A percentile compares a stretch with the other conserved stretches of the same genome.
Evolutionary conservation across 2,113 vertebrate species (phyloP).

Genomic region (Melanocharis versteri): DNA sequence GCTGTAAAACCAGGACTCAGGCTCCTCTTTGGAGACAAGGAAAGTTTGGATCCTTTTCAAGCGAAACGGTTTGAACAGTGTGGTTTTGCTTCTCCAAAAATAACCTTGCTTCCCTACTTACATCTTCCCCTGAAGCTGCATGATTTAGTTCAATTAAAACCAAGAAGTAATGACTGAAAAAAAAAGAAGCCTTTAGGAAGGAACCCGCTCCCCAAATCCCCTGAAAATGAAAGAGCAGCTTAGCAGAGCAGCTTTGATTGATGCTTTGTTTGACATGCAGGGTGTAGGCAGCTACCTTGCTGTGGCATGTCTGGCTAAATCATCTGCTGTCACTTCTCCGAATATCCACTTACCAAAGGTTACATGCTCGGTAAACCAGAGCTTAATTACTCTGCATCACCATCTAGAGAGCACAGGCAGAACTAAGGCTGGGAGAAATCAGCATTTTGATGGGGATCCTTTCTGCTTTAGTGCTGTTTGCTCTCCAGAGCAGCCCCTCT

Average conservation of each 20-base stretch:
- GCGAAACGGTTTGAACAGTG: background rate
- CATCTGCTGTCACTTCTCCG: background rate
- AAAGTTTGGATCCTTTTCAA: background rate
- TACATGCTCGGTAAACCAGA: background rate
- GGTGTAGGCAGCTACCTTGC: background rate
- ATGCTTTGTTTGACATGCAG: background rate
- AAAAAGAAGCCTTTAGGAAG: background rate
- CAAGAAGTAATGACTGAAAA: background rate
- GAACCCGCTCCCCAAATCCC: background rate
- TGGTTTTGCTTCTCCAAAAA: background rate
- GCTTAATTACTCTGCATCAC: constrained; percentile 28
- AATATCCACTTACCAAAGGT: background rate
- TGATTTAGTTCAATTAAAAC: background rate
- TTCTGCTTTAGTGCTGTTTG: background rate
- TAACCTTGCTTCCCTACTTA: background rate
- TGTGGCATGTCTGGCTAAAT: background rate
- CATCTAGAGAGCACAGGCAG: constrained; percentile 4
- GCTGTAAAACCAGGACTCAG: background rate
- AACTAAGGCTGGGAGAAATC: background rate
- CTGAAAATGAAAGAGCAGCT: background rate
- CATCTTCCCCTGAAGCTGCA: background rate
- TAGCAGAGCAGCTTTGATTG: background rate
- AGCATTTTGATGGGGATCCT: background rate
- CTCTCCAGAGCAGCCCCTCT: background rate
- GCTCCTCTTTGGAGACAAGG: background rate